Conservation (phyloP, 2,888 invertebrate genomes). For the Tupiocoris notatus region DNA sequence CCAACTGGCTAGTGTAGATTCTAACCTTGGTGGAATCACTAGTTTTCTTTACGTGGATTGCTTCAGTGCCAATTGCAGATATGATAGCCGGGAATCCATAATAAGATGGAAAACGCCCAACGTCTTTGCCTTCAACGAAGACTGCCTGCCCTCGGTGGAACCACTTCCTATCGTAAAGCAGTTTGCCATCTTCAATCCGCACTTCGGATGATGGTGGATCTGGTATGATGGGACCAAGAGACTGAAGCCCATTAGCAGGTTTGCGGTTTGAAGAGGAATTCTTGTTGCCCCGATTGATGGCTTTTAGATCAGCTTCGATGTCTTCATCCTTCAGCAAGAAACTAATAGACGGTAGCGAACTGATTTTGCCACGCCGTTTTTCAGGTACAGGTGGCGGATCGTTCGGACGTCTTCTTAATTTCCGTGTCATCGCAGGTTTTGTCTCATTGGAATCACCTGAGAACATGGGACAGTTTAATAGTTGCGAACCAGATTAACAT, state of each 20-base stretch:
- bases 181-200: constrained; percentile 90
- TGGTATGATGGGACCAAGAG: constrained; percentile 42
- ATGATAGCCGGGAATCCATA: constrained; percentile 70
- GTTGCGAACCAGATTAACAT: too few species aligned
- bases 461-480: too few species aligned
- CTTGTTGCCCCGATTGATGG: constrained; percentile 64
- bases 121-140: constrained; percentile 84
- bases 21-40: constrained; percentile 75
- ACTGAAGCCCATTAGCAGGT: constrained; percentile 51
- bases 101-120: constrained; percentile 63
- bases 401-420: constrained; percentile 86
- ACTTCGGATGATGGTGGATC: constrained; percentile 61
- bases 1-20: constrained; percentile 79
- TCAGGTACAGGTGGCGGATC: constrained; percentile 83
- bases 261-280: constrained; percentile 57
- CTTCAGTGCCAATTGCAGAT: constrained; percentile 85
- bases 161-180: constrained; percentile 91
- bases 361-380: constrained; percentile 76
- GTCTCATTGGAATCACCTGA: constrained; percentile 50
- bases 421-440: constrained; percentile 88
- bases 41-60: constrained; percentile 88
- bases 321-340: constrained; percentile 86
- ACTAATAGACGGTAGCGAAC: constrained; percentile 70
- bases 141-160: constrained; percentile 90
- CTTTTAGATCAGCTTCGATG: constrained; percentile 79